A percentile compares a stretch with the other conserved stretches of the same genome.
Conservation (phyloP, 2,797 vertebrate species). For the Spatula versicolor region DNA sequence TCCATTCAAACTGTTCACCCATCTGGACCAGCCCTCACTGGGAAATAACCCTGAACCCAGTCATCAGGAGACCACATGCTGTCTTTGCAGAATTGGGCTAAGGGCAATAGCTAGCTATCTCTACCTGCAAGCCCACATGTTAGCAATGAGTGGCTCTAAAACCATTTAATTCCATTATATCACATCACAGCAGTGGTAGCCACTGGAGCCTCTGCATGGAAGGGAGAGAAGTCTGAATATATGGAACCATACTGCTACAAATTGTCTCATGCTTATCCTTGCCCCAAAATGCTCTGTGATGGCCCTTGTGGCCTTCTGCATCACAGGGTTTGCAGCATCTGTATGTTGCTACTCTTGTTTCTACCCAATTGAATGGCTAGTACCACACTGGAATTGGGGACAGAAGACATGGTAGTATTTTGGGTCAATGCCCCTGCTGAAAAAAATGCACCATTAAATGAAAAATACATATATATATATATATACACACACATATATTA, state of each 20-base stretch:
- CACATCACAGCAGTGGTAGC: neutral
- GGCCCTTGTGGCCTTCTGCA: neutral
- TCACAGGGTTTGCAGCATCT: neutral
- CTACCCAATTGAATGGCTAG: neutral
- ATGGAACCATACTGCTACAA: neutral
- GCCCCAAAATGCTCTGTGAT: rapidly evolving
- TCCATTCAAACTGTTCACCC: conserved; percentile 47
- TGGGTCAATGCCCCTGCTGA: rapidly evolving
- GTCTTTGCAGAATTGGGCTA: neutral
- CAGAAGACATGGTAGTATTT: neutral
- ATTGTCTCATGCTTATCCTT: neutral
- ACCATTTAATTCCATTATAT: neutral
- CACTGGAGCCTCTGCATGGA: neutral
- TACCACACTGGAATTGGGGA: neutral
- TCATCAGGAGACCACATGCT: conserved; percentile 5
- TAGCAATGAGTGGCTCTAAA: neutral
- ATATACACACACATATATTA: too few relatives aligned
- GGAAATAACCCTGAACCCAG: conserved; percentile 14
- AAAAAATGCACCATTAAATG: neutral
- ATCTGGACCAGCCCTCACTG: neutral
- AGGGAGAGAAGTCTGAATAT: neutral
- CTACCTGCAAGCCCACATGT: neutral
- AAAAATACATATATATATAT: neutral
- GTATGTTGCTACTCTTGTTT: neutral
- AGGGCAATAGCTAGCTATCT: neutral